phyloP scores from a whole-genome alignment of 2,797 vertebrate genomes.

The Tolypeutes matacus region DNA sequence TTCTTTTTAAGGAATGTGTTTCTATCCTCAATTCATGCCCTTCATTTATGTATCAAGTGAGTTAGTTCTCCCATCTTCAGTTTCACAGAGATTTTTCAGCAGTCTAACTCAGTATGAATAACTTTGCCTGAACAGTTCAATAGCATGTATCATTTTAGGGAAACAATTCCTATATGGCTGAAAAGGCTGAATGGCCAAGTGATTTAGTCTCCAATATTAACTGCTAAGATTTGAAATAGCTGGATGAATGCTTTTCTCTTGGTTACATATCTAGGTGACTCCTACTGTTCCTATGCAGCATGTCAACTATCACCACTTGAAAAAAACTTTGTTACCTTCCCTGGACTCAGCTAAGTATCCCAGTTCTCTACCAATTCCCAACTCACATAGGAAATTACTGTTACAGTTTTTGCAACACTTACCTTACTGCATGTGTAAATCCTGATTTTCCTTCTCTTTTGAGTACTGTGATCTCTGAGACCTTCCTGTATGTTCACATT shows the following conservation, averaged over 20 bases:
- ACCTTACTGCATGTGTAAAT: neutral
- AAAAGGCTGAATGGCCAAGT: neutral
- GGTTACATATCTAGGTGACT: neutral
- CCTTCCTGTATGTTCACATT: neutral
- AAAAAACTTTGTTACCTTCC: neutral
- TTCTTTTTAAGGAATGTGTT: constrained; percentile 7
- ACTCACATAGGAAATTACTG: neutral
- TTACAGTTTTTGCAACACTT: neutral
- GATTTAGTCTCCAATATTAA: neutral
- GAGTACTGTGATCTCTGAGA: neutral
- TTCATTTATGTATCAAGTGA: constrained; percentile 47
- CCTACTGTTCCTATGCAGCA: neutral
- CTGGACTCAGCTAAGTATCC: neutral
- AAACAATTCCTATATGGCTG: neutral
- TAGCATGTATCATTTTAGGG: neutral
- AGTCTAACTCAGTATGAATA: neutral
- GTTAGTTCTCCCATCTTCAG: neutral
- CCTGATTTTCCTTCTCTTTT: neutral
- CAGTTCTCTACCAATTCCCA: neutral
- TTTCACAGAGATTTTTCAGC: constrained; percentile 31
- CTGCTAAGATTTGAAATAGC: constrained; percentile 5
- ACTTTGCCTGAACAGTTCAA: constrained; percentile 42
- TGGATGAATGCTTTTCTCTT: neutral
- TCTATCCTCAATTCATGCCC: neutral
- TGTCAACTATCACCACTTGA: neutral